Evolutionary conservation across 2,797 vertebrate genomes (phyloP).

Genomic region (Enteromius treurensis): DNA sequence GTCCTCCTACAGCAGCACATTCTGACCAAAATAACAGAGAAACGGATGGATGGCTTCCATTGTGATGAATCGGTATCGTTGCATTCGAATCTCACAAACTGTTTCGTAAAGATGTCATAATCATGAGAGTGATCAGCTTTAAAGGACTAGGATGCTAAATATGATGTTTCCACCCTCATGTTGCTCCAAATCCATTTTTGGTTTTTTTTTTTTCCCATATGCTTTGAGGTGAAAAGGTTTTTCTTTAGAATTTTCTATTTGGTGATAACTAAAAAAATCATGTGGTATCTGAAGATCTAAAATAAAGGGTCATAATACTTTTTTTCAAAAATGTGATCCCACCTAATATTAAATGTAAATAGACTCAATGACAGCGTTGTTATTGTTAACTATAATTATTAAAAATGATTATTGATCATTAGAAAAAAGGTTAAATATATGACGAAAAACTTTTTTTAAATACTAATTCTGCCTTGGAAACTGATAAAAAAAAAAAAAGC

Average conservation of each 20-base stretch:
- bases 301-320: too few relatives aligned
- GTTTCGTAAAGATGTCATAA: neutral
- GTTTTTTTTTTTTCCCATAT: neutral
- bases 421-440: neutral
- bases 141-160: neutral
- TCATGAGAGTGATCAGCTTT: neutral
- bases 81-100: neutral
- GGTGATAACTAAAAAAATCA: neutral
- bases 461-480: neutral
- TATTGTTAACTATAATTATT: neutral
- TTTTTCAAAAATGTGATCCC: neutral
- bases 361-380: neutral
- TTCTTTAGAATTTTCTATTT: neutral
- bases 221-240: neutral
- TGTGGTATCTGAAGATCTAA: neutral
- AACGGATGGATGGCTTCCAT: neutral
- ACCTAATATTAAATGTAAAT: neutral
- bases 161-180: neutral
- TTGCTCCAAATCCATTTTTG: neutral
- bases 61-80: neutral
- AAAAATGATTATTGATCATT: neutral
- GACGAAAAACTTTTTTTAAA: neutral
- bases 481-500: too few relatives aligned
- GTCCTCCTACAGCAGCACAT: slow-evolving; percentile 54
- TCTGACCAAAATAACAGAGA: slow-evolving; percentile 10